These are phyloP conservation scores for Vimba vimba DNA, from an alignment of 2,113 vertebrate species.

Conservation along the genomic window DNA sequence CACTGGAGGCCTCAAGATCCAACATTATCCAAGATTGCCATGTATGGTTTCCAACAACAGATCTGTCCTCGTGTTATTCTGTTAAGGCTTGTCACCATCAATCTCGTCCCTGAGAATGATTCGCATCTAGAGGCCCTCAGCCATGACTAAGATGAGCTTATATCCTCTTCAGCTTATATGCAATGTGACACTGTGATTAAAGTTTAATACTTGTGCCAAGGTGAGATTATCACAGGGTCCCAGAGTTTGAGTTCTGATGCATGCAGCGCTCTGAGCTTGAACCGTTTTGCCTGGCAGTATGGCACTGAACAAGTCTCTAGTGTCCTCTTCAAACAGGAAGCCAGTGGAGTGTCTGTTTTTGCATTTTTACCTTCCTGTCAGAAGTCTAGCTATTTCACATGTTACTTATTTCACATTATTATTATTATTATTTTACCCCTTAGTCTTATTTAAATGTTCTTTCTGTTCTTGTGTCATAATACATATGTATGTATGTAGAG, in stretches of 20 bases:
- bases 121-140: constrained; percentile 13
- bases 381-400: not conserved
- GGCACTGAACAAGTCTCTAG: not conserved
- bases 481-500: too few species aligned
- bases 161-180: constrained; percentile 2
- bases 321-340: not conserved
- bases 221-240: constrained; percentile 3
- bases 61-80: constrained; percentile 3
- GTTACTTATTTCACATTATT: not conserved
- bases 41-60: not conserved
- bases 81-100: constrained; percentile 27
- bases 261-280: not conserved
- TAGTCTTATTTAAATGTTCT: too few species aligned
- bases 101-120: constrained; percentile 12
- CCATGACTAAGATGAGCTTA: constrained; percentile 13
- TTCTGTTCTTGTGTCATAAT: too few species aligned
- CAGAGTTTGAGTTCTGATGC: constrained; percentile 10
- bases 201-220: constrained; percentile 39
- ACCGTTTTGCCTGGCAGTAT: not conserved
- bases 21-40: constrained; percentile 20
- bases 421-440: too few species aligned
- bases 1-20: not conserved
- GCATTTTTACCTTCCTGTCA: not conserved
- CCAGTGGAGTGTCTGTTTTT: not conserved
- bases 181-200: constrained; percentile 43